Base-by-base conservation (phyloP, 2,113 vertebrate genomes). In the Leiothrix lutea region DNA sequence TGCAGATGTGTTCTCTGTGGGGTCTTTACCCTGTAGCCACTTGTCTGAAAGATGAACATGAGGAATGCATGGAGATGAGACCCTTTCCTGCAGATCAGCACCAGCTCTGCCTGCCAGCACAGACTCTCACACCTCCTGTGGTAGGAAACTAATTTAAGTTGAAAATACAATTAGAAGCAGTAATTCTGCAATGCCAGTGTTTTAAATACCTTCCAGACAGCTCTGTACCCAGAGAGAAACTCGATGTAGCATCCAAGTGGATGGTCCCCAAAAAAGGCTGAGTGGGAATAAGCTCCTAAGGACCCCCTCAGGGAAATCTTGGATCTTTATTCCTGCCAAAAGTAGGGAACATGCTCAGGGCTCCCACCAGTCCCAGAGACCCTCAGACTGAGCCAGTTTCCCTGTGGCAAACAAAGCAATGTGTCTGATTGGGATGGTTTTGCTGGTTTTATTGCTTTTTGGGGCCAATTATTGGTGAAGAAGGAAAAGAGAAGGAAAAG, bases 81-180 rank as follows among this genome's bases (percentile, higher is more conserved):
- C 51, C 95, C 62, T 84, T 83, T 97, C 45, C 83, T 82, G 48
- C 83, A 54, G 65, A 86, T 51, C 28, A 88, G 35, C 81, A 45
- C 25, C 35, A 86, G 69, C 69, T 56, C 96, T 78, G 48, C 67
- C 72, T 86, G 61, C 86, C 69, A 71, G 72, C 65, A 85, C 90
- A 93, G 82, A 9, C 78, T 73, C 47, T 58, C 42, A 44, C 92
- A 88, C 48, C 89, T 97, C 82, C 65, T 42, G 70, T 74, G 86
- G 12, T 36, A 90, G 72, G 87, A 95, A 96, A 94, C 44, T 45
- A 80, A 60, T 91, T 95, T 20, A 50, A 60, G 78, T 31, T 88
- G 73, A 78, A 97, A 97, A 87, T 25, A 77, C 69, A 93, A 73
- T 48, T 86, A 36, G 71, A 71, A 73, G 56, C 48, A 70, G 42